A percentile compares a stretch with the other conserved stretches of the same genome.
Conservation (phyloP, 2,797 vertebrate genomes). For the Acipenser oxyrinchus region DNA sequence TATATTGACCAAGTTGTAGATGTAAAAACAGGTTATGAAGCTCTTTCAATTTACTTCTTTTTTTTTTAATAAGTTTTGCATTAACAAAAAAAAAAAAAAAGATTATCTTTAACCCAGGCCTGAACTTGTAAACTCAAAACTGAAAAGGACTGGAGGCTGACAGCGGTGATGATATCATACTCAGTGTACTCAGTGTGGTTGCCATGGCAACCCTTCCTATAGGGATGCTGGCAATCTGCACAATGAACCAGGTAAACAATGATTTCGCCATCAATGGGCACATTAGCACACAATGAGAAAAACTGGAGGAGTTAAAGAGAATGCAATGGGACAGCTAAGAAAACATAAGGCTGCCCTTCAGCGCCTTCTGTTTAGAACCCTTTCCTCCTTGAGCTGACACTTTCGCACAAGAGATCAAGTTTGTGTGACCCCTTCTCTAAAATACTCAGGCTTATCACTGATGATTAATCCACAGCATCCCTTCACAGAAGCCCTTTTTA, state of each 20-base stretch:
- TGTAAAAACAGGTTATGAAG: no score
- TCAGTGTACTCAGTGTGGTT: slow-evolving; percentile 3
- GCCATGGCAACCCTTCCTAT: slow-evolving; percentile 9
- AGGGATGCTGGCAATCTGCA: not conserved
- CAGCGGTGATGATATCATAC: slow-evolving; percentile 2
- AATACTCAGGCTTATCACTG: not conserved
- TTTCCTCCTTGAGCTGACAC: not conserved
- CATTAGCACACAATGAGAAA: not conserved
- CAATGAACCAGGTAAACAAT: not conserved
- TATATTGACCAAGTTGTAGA: no score
- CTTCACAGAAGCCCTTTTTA: no score
- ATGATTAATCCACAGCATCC: no score
- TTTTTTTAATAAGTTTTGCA: no score
- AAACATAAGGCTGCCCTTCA: slow-evolving; percentile 2
- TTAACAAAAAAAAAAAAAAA: no score
- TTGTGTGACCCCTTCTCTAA: not conserved
- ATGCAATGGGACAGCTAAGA: not conserved
- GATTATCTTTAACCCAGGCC: not conserved
- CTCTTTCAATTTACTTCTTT: no score
- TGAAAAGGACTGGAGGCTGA: slow-evolving; percentile 4
- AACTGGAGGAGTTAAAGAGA: not conserved
- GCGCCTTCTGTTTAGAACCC: not conserved
- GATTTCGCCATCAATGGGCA: slow-evolving; percentile 3
- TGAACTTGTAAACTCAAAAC: not conserved
- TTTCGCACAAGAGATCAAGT: not conserved